These are phyloP conservation scores for Eulemur macaco DNA, from an alignment of 2,113 vertebrate species.

Conservation along the genomic window DNA sequence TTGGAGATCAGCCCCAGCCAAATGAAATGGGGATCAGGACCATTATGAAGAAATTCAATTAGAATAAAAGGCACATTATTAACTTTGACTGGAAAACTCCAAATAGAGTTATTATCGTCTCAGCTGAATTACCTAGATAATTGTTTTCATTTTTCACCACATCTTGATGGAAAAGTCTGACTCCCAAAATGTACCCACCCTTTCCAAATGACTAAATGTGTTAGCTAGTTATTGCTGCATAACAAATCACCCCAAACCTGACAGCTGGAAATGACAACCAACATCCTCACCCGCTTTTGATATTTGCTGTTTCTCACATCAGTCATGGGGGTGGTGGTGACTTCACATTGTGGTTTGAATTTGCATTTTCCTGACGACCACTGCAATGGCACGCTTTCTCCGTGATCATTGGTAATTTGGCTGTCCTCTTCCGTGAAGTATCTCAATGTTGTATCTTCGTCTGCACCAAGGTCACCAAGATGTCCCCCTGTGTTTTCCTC, in stretches of 20 bases:
- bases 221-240: neutral
- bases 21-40: neutral
- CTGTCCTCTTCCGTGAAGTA: too few relatives aligned
- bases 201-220: neutral
- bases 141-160: neutral
- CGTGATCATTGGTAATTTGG: neutral
- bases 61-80: neutral
- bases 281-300: neutral
- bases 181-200: neutral
- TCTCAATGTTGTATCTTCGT: too few relatives aligned
- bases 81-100: neutral
- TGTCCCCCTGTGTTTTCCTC: neutral
- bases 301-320: neutral
- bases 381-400: neutral
- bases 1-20: neutral
- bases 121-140: neutral
- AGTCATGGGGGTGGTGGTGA: rapidly evolving
- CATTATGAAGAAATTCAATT: neutral
- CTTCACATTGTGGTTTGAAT: neutral
- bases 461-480: neutral
- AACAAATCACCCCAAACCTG: neutral
- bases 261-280: neutral
- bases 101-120: neutral
- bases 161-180: neutral
- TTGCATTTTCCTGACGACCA: neutral